Evolutionary conservation across 1,140 invertebrate species (phyloP).

Genomic region (Drusus annulatus): DNA sequence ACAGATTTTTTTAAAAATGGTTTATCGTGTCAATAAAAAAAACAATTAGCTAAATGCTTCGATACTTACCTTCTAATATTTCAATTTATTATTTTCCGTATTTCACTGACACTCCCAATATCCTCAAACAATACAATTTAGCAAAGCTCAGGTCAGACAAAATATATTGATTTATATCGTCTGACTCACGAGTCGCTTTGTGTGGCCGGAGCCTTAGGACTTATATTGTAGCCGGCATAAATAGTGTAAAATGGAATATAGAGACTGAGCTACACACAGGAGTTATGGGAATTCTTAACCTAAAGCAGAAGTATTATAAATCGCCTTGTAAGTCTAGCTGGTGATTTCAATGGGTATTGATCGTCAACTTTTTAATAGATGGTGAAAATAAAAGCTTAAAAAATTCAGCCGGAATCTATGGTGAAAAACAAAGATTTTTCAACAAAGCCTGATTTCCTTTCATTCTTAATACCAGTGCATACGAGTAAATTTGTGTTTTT

Average conservation of each 20-base stretch:
- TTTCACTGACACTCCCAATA: not conserved
- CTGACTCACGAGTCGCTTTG: not conserved
- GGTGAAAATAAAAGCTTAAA: not conserved
- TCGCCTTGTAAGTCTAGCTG: slow-evolving; percentile 17
- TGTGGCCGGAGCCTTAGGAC: slow-evolving; percentile 16
- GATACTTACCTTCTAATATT: too few relatives aligned
- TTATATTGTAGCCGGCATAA: not conserved
- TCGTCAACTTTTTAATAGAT: not conserved
- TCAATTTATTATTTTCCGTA: too few relatives aligned
- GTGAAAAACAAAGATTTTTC: too few relatives aligned
- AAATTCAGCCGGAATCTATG: too few relatives aligned
- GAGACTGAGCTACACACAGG: not conserved
- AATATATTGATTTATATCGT: not conserved
- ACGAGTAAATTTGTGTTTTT: too few relatives aligned
- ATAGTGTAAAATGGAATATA: not conserved
- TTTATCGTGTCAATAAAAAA: too few relatives aligned
- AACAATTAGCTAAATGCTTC: too few relatives aligned
- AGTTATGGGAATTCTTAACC: not conserved
- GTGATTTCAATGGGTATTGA: not conserved
- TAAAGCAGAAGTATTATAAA: slow-evolving; percentile 19
- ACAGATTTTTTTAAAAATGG: too few relatives aligned
- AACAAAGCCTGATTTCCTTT: too few relatives aligned
- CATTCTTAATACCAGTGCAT: too few relatives aligned
- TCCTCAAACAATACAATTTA: not conserved
- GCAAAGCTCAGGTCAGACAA: not conserved